Conservation (phyloP, 1,140 invertebrate species). For the Zaprionus nigranus region DNA sequence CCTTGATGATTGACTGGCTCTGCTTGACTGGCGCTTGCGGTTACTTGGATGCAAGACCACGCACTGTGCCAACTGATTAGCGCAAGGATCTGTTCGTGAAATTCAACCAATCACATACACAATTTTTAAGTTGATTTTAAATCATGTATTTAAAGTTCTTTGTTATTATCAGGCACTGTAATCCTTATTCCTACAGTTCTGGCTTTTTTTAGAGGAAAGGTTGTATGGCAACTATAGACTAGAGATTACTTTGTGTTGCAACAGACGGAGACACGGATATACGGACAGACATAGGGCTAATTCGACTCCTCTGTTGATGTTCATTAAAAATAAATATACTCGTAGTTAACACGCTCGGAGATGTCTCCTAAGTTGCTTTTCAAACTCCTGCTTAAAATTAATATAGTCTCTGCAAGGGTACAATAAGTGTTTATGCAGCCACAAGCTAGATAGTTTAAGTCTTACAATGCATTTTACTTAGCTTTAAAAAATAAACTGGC, state of each 20-base stretch:
- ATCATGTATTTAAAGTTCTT: neutral
- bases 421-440: neutral
- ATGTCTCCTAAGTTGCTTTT: too few relatives aligned
- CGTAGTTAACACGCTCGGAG: too few relatives aligned
- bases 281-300: too few relatives aligned
- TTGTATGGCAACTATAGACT: too few relatives aligned
- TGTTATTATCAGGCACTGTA: neutral
- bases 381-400: too few relatives aligned
- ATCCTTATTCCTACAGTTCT: too few relatives aligned
- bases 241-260: too few relatives aligned
- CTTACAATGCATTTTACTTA: neutral
- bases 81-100: slow-evolving; percentile 27
- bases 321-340: too few relatives aligned
- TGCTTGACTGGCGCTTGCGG: slow-evolving; percentile 52
- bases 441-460: neutral
- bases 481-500: neutral
- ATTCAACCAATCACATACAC: neutral
- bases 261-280: too few relatives aligned
- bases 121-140: neutral
- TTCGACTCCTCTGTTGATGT: too few relatives aligned
- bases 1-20: slow-evolving; percentile 44
- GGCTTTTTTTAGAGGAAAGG: too few relatives aligned
- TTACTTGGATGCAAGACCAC: slow-evolving; percentile 53
- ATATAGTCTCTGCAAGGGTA: too few relatives aligned
- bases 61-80: slow-evolving; percentile 4